These are phyloP conservation scores for Octopus sinensis DNA, from an alignment of 1,140 invertebrate species.

Conservation along the genomic window DNA sequence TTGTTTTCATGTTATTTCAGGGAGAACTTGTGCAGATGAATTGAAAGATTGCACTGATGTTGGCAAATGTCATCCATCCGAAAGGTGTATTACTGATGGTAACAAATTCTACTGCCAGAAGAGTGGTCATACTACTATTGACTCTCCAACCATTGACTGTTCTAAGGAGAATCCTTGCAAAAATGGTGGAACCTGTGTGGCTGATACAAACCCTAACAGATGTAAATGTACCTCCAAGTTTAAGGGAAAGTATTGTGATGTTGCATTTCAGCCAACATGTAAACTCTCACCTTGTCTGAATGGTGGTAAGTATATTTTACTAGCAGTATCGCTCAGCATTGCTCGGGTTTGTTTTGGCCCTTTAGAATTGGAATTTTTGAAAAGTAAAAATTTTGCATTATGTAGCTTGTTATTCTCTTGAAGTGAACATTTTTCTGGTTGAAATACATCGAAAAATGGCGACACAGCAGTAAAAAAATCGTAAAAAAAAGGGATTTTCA, in stretches of 20 bases:
- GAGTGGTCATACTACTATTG: background rate
- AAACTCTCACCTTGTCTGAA: constrained; percentile 20
- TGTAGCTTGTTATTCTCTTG: too few relatives aligned
- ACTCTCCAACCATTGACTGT: background rate
- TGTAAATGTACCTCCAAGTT: constrained; percentile 18
- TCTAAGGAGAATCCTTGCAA: background rate
- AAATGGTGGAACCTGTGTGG: constrained; percentile 13
- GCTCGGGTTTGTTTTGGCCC: too few relatives aligned
- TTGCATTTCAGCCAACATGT: constrained; percentile 15
- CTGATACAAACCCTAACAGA: background rate
- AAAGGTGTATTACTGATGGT: background rate
- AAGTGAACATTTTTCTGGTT: too few relatives aligned
- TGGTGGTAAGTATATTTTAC: constrained; percentile 17
- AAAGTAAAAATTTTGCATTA: too few relatives aligned
- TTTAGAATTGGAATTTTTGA: too few relatives aligned
- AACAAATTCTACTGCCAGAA: background rate
- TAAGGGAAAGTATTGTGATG: constrained; percentile 19
- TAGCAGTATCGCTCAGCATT: too few relatives aligned
- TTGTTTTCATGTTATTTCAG: background rate
- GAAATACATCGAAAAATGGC: too few relatives aligned
- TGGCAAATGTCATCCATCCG: constrained; percentile 1
- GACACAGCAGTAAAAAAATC: too few relatives aligned
- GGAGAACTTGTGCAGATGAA: background rate
- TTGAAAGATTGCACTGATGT: background rate
- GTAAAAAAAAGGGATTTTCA: too few relatives aligned